phyloP scores from a whole-genome alignment of 1,140 invertebrate species.

The Harlomillsia oculata region DNA sequence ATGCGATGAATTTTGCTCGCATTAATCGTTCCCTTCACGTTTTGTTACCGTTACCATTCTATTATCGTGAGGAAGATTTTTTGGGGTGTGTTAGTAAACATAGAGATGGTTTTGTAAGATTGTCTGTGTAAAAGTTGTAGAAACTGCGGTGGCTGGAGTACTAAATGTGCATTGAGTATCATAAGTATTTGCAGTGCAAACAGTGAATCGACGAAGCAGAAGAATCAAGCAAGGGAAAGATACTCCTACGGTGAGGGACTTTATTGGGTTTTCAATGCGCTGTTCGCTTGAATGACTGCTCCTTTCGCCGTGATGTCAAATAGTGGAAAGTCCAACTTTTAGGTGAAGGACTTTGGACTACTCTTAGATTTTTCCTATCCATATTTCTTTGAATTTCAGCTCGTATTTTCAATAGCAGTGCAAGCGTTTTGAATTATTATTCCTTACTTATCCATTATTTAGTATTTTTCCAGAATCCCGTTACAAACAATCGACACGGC shows the following conservation, averaged over 20 bases:
- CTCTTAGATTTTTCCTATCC: too few species aligned
- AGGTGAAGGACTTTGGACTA: slow-evolving; percentile 2
- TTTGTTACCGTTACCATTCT: slow-evolving; percentile 3
- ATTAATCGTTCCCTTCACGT: background rate
- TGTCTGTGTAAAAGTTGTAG: slow-evolving; percentile 1
- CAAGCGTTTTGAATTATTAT: too few species aligned
- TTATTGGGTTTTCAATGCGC: slow-evolving; percentile 26
- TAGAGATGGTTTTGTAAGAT: too few species aligned
- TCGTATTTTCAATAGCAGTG: too few species aligned
- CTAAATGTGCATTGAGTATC: background rate
- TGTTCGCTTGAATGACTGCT: slow-evolving; percentile 8
- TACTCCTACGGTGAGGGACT: too few species aligned
- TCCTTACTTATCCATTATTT: background rate
- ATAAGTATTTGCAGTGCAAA: slow-evolving; percentile 1
- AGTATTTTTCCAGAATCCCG: slow-evolving; percentile 13
- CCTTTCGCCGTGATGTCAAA: background rate
- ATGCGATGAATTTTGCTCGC: background rate
- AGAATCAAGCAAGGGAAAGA: background rate
- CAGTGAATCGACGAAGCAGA: background rate
- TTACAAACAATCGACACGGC: too few species aligned
- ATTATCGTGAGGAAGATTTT: too few species aligned
- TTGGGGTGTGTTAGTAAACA: too few species aligned
- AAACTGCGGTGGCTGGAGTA: background rate
- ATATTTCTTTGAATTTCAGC: too few species aligned
- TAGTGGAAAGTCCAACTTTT: slow-evolving; percentile 3